Evolutionary conservation across 2,113 vertebrate genomes (phyloP).

Genomic region (Scytalopus superciliaris): DNA sequence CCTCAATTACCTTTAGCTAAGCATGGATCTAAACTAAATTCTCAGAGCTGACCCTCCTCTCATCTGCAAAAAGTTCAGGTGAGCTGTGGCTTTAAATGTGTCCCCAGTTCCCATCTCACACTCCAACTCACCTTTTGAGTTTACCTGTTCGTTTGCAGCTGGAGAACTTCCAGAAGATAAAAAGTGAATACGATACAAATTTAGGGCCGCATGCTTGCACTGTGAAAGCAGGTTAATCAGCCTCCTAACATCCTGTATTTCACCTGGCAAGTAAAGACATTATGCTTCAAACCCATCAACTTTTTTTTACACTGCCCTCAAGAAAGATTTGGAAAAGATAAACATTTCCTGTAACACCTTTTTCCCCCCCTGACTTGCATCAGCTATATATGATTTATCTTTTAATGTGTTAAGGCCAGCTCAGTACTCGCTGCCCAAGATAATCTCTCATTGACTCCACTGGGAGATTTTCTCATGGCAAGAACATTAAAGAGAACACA

Average conservation of each 20-base stretch:
- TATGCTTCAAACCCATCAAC: conserved; percentile 49
- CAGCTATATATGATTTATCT: conserved; percentile 59
- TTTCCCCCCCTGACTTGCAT: accelerated
- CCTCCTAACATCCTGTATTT: conserved; percentile 42
- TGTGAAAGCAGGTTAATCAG: conserved; percentile 36
- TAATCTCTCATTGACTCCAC: conserved; percentile 49
- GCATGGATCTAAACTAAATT: not conserved
- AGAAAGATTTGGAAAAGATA: conserved; percentile 60
- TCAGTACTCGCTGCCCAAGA: conserved; percentile 4
- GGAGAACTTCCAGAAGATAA: not conserved
- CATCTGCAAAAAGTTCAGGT: not conserved
- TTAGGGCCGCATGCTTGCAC: not conserved
- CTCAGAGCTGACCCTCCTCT: not conserved
- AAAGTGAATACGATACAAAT: not conserved
- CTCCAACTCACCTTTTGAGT: not conserved
- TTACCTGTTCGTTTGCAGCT: not conserved
- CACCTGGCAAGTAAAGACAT: conserved; percentile 42
- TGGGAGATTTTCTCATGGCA: conserved; percentile 2
- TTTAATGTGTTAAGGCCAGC: conserved; percentile 37
- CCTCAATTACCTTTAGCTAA: not conserved
- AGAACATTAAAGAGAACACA: not conserved
- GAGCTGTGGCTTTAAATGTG: not conserved
- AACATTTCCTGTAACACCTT: not conserved
- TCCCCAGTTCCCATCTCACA: not conserved
- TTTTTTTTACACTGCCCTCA: conserved; percentile 46